phyloP scores from a whole-genome alignment of 2,888 invertebrate species.

The Tolmerus cingulatus region DNA sequence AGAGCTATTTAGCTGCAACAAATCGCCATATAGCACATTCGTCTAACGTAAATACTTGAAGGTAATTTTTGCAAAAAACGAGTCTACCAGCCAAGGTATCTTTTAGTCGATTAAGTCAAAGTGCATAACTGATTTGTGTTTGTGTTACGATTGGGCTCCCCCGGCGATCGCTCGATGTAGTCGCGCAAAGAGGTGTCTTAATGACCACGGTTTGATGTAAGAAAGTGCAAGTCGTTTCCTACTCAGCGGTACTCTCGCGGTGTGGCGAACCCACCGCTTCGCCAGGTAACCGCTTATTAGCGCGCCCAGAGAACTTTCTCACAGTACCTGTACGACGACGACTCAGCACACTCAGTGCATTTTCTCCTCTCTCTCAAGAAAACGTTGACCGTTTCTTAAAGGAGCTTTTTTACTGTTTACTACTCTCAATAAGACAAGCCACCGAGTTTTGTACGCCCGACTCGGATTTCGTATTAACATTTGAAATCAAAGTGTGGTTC shows the following conservation, averaged over 20 bases:
- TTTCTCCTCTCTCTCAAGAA: conserved; percentile 7
- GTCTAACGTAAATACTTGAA: not conserved
- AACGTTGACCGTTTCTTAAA: not conserved
- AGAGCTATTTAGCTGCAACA: not conserved
- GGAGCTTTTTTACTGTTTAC: conserved; percentile 34
- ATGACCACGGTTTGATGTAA: conserved; percentile 12
- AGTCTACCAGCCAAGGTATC: not conserved
- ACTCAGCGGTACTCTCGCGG: conserved; percentile 3
- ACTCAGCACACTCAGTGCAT: not conserved
- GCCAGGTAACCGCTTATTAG: not conserved
- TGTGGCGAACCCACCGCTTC: not conserved
- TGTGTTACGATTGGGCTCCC: not conserved
- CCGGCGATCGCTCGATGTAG: not conserved
- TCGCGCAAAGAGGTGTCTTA: conserved; percentile 20
- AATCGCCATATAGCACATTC: not conserved
- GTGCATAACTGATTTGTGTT: conserved; percentile 24
- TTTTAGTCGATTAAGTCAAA: not conserved
- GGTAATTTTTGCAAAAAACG: not conserved
- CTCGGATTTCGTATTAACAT: conserved; percentile 51
- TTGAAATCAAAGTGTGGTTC: conserved; percentile 53
- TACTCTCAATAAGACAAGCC: conserved; percentile 32
- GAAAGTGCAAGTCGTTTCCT: conserved; percentile 31
- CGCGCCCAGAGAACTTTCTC: conserved; percentile 27
- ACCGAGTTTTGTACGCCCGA: conserved; percentile 51
- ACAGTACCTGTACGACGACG: not conserved